A percentile compares a stretch with the other conserved stretches of the same genome.
These are phyloP conservation scores for Scaptomyza flava DNA, from an alignment of 2,888 invertebrate genomes.

Conservation along the genomic window DNA sequence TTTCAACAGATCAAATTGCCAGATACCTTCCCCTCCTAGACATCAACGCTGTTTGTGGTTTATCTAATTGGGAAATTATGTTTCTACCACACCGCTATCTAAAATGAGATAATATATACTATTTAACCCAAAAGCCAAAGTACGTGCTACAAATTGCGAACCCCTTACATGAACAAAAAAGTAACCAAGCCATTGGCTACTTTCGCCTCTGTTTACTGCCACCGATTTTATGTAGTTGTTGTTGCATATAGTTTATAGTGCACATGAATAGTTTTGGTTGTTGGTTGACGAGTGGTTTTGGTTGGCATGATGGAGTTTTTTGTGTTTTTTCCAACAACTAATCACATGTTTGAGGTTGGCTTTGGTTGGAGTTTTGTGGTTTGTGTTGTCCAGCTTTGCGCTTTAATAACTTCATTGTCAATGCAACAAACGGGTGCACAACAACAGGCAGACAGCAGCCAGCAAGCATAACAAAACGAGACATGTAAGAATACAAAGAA, in stretches of 20 bases:
- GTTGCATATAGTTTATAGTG: constrained; percentile 35
- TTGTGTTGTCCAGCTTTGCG: constrained; percentile 57
- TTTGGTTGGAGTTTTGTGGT: constrained; percentile 43
- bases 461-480: constrained; percentile 20
- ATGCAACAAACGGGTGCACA: constrained; percentile 66
- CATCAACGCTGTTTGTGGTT: constrained; percentile 34
- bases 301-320: too few species aligned
- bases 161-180: constrained; percentile 5
- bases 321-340: too few species aligned
- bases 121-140: constrained; percentile 28
- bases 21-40: background rate
- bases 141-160: constrained; percentile 44
- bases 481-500: background rate
- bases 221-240: constrained; percentile 40
- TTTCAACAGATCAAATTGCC: background rate
- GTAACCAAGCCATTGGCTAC: constrained; percentile 19
- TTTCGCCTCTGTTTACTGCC: constrained; percentile 39
- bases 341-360: constrained; percentile 14
- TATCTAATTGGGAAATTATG: constrained; percentile 67
- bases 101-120: constrained; percentile 15
- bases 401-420: constrained; percentile 80
- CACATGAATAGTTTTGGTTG: constrained; percentile 38
- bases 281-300: too few species aligned
- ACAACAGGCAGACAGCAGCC: constrained; percentile 22
- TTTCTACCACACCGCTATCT: constrained; percentile 25